These are phyloP conservation scores for Hecatera dysodea DNA, from an alignment of 2,888 invertebrate species.

Conservation along the genomic window DNA sequence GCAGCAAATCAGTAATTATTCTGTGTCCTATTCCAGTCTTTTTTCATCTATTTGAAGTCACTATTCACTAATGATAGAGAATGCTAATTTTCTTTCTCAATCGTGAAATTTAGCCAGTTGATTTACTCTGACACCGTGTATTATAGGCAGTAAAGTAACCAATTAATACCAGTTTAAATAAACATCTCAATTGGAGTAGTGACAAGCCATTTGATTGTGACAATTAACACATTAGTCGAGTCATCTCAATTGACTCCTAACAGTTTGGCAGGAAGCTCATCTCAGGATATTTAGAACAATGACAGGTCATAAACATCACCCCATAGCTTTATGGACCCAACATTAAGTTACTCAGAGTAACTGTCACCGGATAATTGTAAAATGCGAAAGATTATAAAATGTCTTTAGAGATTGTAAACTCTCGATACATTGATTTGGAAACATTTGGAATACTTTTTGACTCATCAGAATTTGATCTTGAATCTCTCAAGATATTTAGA, in stretches of 20 bases:
- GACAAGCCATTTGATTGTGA: conserved; percentile 49
- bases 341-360: background rate
- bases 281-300: conserved; percentile 26
- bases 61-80: no score
- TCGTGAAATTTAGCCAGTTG: background rate
- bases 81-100: no score
- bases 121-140: background rate
- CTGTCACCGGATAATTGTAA: no score
- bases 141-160: background rate
- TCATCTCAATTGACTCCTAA: conserved; percentile 40
- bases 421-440: no score
- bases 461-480: no score
- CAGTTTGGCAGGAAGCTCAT: conserved; percentile 46
- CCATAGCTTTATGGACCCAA: background rate
- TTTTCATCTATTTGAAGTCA: no score
- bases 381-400: no score
- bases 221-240: conserved; percentile 47
- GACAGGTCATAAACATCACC: conserved; percentile 9
- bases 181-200: conserved; percentile 44
- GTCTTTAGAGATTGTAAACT: no score
- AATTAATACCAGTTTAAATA: conserved; percentile 32
- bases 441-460: no score
- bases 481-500: no score
- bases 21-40: no score
- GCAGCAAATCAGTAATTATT: no score